Evolutionary conservation across 2,888 invertebrate genomes (phyloP), one percentile per base, ranked within the genome.

Genomic region (Hedya salicella): DNA sequence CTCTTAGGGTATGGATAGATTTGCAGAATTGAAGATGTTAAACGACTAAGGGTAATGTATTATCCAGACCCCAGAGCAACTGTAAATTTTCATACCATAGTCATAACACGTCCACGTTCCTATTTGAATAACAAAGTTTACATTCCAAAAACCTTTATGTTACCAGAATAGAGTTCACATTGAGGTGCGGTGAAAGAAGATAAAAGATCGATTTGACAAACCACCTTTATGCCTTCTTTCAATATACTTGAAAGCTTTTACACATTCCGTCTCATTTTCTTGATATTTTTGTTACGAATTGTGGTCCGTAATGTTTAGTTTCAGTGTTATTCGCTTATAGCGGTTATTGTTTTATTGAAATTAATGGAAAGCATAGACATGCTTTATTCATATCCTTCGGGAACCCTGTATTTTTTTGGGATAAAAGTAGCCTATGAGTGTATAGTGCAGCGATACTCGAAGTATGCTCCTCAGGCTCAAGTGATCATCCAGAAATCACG

Each of bases 171-270:
- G 19, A 17, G 39, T 21, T 39, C 19, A 39, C 36, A 14, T 53
- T 13, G 21, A 39, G 14, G 8, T 9, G 3, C 2, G 17, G 19
- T 6, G 13, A n/a, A 9, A 14, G 3, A 53, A 2, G n/a, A 53
- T n/a, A 39, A 39, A n/a, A 19, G 19, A n/a, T 19, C n/a, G 19
- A 21, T 53, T 36, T 8, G 11, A 8, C 17, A 19, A n/a, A 19
- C n/a, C 42, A 56, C 42, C 42, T 56, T 56, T 44, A 61, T 56
- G 36, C 25, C 46, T 14, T 40, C 61, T 61, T 40, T 50, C 63
- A 64, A 68, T 68, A 56, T 56, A 52, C 50, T 52, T 49, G 56
- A 68, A 64, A 64, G 64, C 64, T 49, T 68, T 68, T 42, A 48
- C 64, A 50, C 68, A 68, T 68, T 60, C 56, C 40, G 68, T 63